Base-by-base conservation (phyloP, 2,797 vertebrate species). In the Manis crassicaudata region DNA sequence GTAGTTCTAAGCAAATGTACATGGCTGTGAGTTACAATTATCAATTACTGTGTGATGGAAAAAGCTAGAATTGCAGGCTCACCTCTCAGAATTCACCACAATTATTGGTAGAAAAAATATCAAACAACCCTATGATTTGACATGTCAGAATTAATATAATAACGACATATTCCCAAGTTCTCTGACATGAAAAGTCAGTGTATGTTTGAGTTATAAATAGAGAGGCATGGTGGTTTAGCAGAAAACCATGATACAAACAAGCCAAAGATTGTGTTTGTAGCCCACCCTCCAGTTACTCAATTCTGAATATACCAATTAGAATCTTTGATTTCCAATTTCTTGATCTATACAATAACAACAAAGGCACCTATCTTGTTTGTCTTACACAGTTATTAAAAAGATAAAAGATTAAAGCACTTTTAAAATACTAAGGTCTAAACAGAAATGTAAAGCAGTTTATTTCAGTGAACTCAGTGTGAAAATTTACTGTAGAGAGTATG, bases 391-490 rank as follows among this genome's bases (percentile, higher is more conserved):
- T 94, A 88, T 72, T 79, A 88, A 80, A 54, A 84, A 63, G n/a
- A 79, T 77, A 83, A 77, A 93, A 83, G 54, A 56, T 25, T 35
- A 70, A 85, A 83, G 62, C 4, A 40, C 4, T 86, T 90, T 94
- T 65, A 40, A 65, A 95, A 85, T 83, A 88, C 68, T 37, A 50
- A 79, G 63, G 23, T 56, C 20, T 86, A 77, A 87, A 62, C 18
- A 84, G 27, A 93, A 92, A 87, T 77, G 12, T 80, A 93, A 89
- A 92, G n/a, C n/a, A 52, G 20, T 70, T 93, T 54, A 54, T 73
- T 80, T 92, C n/a, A 21, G 9, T 65, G 29, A 84, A 84, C 27
- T 70, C 73, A 46, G 0, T 70, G 50, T 16, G 73, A 79, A 94
- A 94, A 68, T 62, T 72, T 58, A 54, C 25, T 84, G 7, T 40